A percentile compares a stretch with the other conserved stretches of the same genome.
Conservation (phyloP, 2,888 invertebrate genomes). For the Fabriciana adippe region DNA sequence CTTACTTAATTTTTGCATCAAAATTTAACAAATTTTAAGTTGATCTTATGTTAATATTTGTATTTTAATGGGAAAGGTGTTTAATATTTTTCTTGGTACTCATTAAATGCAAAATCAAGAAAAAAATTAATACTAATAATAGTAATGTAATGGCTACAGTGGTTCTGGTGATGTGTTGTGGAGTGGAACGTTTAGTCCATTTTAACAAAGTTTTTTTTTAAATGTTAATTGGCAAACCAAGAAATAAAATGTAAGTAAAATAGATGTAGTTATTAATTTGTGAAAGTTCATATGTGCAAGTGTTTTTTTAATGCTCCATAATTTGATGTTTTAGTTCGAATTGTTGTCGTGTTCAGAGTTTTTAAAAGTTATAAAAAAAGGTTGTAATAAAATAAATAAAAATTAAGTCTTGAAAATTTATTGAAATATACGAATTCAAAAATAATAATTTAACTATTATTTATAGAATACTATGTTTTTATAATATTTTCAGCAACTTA, state of each 20-base stretch:
- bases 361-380: no score
- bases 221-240: slow-evolving; percentile 1
- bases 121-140: not conserved
- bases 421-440: not conserved
- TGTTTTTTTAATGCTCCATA: not conserved
- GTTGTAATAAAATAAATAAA: no score
- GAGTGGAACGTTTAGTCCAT: slow-evolving; percentile 9
- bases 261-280: not conserved
- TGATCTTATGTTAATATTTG: not conserved
- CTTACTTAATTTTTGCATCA: not conserved
- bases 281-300: not conserved
- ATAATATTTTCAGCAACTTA: slow-evolving; percentile 7
- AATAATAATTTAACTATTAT: not conserved
- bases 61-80: slow-evolving; percentile 8
- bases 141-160: not conserved
- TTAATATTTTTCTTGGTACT: not conserved
- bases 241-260: not conserved
- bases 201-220: slow-evolving; percentile 5
- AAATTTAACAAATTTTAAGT: no score
- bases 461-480: slow-evolving; percentile 1
- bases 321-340: no score
- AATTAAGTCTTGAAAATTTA: not conserved
- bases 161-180: slow-evolving; percentile 19
- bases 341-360: no score
- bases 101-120: not conserved